phyloP scores from a whole-genome alignment of 2,888 invertebrate species.

The Drosophila paucipuncta region DNA sequence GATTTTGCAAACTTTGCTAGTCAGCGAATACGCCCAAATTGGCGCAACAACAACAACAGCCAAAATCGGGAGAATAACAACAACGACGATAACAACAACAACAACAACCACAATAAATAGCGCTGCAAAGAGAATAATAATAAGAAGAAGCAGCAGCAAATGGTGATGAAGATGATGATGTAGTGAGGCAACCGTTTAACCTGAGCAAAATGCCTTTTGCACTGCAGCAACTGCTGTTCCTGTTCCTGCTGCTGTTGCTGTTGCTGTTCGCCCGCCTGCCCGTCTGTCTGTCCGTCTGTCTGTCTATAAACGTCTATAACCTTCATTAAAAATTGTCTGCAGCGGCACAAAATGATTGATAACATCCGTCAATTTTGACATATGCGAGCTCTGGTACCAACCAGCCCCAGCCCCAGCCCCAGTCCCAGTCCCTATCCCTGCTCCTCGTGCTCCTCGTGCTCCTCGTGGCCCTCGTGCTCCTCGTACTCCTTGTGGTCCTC shows the following conservation, averaged over 20 bases:
- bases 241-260: background rate
- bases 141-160: constrained; percentile 5
- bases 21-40: constrained; percentile 32
- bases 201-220: constrained; percentile 40
- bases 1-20: constrained; percentile 26
- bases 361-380: constrained; percentile 82
- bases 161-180: constrained; percentile 33
- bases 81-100: constrained; percentile 11
- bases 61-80: background rate
- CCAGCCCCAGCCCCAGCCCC: background rate
- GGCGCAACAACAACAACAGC: constrained; percentile 1
- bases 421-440: background rate
- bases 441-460: background rate
- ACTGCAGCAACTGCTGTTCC: constrained; percentile 27
- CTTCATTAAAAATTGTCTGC: constrained; percentile 81
- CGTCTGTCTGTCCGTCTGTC: constrained; percentile 14
- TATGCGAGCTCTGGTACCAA: constrained; percentile 63
- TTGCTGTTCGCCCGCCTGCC: background rate
- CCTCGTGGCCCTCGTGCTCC: background rate
- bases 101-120: constrained; percentile 5
- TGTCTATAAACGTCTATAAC: constrained; percentile 74
- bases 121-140: background rate
- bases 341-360: constrained; percentile 79
- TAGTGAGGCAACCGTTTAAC: constrained; percentile 47
- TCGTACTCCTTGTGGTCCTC: background rate